Conservation (phyloP, 1,140 invertebrate species). For the Trinorchestia longiramus region DNA sequence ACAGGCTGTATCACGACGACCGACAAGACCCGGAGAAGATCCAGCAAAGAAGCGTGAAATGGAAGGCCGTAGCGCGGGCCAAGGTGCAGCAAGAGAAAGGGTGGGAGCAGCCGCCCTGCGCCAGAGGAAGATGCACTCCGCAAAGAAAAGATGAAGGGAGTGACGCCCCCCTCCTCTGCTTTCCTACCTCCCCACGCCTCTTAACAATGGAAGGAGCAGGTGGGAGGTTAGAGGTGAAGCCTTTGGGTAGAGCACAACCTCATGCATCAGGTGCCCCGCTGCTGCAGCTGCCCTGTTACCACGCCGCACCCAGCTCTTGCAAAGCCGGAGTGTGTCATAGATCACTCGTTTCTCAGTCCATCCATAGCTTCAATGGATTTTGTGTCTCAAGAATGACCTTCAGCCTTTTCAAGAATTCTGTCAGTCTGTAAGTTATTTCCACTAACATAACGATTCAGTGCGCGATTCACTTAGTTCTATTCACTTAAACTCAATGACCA, state of each 20-base stretch:
- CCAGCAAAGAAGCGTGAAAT: background rate
- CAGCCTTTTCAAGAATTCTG: background rate
- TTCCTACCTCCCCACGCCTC: background rate
- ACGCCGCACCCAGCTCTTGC: background rate
- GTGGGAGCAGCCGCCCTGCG: background rate
- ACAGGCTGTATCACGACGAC: background rate
- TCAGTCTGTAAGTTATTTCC: background rate
- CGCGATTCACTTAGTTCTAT: too few species aligned
- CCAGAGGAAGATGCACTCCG: slow-evolving; percentile 6
- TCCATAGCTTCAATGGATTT: background rate
- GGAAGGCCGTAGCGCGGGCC: slow-evolving; percentile 1
- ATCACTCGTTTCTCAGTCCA: background rate
- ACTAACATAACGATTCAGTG: background rate
- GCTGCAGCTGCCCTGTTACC: background rate
- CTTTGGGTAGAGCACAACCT: slow-evolving; percentile 22
- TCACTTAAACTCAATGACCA: too few species aligned
- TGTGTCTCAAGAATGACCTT: background rate
- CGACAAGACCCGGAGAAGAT: background rate
- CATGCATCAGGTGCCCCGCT: slow-evolving; percentile 3
- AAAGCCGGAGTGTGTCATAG: background rate
- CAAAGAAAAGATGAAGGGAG: slow-evolving; percentile 17
- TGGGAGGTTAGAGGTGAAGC: slow-evolving; percentile 37
- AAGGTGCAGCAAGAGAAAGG: slow-evolving; percentile 22
- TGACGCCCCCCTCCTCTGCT: background rate
- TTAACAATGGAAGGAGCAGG: slow-evolving; percentile 16